Conservation (phyloP, 1,140 invertebrate genomes). For the Ganaspis sp. region DNA sequence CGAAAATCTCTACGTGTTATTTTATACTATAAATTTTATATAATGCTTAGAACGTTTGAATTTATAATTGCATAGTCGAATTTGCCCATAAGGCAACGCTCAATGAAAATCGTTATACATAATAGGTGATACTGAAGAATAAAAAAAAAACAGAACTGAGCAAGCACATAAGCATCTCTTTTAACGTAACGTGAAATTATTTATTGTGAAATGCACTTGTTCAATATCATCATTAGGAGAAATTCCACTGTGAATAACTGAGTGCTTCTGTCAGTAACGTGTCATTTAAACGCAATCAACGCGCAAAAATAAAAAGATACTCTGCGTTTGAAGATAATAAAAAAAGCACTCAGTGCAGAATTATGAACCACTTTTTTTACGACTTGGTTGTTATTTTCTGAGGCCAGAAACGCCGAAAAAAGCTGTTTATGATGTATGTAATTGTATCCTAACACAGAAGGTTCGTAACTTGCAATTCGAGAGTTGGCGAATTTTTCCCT, state of each 20-base stretch:
- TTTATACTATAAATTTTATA: neutral
- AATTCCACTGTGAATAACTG: no score
- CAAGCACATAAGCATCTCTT: neutral
- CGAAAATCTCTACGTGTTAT: neutral
- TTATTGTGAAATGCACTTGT: conserved; percentile 22
- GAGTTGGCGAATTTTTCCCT: neutral
- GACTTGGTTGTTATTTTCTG: neutral
- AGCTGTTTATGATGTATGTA: conserved; percentile 10
- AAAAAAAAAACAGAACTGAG: neutral
- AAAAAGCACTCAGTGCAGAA: neutral
- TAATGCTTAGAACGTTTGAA: neutral
- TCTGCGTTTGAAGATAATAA: neutral
- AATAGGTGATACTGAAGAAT: neutral
- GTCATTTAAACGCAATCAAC: conserved; percentile 28
- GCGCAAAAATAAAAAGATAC: neutral
- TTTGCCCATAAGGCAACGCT: conserved; percentile 21
- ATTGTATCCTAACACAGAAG: neutral
- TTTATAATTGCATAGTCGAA: conserved; percentile 18
- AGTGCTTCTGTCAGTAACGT: conserved; percentile 2
- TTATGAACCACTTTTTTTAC: neutral
- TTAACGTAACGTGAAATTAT: neutral
- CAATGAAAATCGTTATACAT: conserved; percentile 5
- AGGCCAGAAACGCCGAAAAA: neutral
- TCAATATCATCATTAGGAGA: neutral
- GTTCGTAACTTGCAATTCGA: conserved; percentile 4